Evolutionary conservation across 2,888 invertebrate genomes (phyloP).

Genomic region (Seira ritae): DNA sequence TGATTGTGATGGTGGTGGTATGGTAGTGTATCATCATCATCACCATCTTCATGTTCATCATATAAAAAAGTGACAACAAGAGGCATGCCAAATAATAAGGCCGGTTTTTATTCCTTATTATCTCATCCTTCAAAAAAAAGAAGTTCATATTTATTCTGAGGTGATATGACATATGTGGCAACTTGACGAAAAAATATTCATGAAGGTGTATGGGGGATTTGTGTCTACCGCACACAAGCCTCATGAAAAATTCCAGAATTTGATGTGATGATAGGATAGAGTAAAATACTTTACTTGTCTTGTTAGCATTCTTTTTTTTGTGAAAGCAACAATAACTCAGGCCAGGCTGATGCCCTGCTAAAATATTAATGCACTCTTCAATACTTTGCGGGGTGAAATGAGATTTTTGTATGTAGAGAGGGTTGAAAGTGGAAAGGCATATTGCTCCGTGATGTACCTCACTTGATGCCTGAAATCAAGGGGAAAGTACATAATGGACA

Average conservation of each 20-base stretch:
- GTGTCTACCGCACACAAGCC: slow-evolving; percentile 36
- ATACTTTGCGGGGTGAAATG: slow-evolving; percentile 60
- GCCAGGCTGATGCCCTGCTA: too few relatives aligned
- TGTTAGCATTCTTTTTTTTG: too few relatives aligned
- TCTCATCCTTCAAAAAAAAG: slow-evolving; percentile 21
- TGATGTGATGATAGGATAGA: too few relatives aligned
- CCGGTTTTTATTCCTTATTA: neutral
- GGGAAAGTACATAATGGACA: slow-evolving; percentile 52
- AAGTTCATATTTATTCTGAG: slow-evolving; percentile 8
- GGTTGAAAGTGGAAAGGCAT: slow-evolving; percentile 36
- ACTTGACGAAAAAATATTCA: slow-evolving; percentile 60
- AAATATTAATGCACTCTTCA: slow-evolving; percentile 60
- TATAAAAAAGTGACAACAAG: slow-evolving; percentile 48
- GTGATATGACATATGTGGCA: slow-evolving; percentile 46
- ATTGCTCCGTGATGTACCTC: slow-evolving; percentile 40
- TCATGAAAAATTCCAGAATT: too few relatives aligned
- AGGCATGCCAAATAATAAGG: slow-evolving; percentile 40
- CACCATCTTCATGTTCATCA: slow-evolving; percentile 42
- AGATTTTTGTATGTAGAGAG: too few relatives aligned
- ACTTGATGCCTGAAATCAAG: slow-evolving; percentile 54
- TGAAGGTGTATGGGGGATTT: too few relatives aligned
- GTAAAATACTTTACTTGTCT: too few relatives aligned
- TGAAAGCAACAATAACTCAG: too few relatives aligned
- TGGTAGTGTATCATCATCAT: slow-evolving; percentile 41
- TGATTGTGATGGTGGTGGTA: slow-evolving; percentile 26